Evolutionary conservation across 2,113 vertebrate species (phyloP).

Genomic region (Piliocolobus tephrosceles): DNA sequence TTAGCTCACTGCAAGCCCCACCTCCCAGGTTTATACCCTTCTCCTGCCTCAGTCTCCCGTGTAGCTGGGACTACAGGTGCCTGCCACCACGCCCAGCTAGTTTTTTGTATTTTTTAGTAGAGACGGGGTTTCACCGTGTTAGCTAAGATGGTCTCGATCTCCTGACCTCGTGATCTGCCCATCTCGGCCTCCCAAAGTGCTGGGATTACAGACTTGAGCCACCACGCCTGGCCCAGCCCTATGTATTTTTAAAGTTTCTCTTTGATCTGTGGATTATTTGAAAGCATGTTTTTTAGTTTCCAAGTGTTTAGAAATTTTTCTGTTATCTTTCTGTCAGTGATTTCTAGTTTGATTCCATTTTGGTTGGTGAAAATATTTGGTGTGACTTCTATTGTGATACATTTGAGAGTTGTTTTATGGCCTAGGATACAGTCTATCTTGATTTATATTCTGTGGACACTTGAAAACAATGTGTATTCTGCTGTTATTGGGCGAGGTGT

Average conservation of each 20-base stretch:
- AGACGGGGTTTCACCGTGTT: no score
- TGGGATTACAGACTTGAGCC: no score
- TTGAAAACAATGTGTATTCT: not conserved
- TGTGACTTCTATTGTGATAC: not conserved
- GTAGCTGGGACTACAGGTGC: no score
- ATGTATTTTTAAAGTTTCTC: not conserved
- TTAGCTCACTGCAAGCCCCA: no score
- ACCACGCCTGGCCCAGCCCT: not conserved
- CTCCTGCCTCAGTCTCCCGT: no score
- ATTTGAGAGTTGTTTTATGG: not conserved
- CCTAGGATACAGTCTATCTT: not conserved
- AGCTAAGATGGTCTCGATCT: no score
- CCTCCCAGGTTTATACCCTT: no score
- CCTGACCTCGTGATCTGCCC: no score
- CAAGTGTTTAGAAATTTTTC: not conserved
- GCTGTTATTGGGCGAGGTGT: not conserved
- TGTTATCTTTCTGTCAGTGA: not conserved
- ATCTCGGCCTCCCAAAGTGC: no score
- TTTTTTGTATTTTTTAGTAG: no score
- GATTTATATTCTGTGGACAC: not conserved
- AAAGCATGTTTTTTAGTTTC: not conserved
- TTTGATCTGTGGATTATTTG: not conserved
- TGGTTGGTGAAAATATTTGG: not conserved
- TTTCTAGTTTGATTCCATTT: not conserved
- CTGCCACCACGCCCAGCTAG: no score